phyloP scores from a whole-genome alignment of 1,140 invertebrate genomes.

The Druon quercuslanigerum region DNA sequence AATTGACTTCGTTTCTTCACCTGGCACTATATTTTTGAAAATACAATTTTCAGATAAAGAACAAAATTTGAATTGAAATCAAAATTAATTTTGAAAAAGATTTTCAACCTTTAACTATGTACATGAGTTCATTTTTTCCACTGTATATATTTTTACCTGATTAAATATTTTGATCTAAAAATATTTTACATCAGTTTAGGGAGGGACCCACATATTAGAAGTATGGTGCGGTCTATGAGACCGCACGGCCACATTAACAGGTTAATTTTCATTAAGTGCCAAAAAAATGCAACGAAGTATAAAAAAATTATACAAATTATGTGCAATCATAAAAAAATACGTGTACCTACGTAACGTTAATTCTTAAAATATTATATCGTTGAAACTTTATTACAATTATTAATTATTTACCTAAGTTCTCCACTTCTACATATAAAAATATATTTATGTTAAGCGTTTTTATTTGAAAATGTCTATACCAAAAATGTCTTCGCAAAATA shows the following conservation, averaged over 20 bases:
- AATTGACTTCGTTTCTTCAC: constrained; percentile 42
- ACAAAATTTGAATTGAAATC: background rate
- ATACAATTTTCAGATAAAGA: background rate
- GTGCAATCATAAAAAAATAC: constrained; percentile 19
- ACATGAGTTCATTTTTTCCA: too few species aligned
- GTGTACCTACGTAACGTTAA: background rate
- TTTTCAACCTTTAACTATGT: background rate
- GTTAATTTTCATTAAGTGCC: background rate
- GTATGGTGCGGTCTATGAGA: too few species aligned
- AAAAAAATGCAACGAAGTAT: background rate
- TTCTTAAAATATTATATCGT: background rate
- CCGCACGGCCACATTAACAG: too few species aligned
- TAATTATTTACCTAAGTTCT: constrained; percentile 2
- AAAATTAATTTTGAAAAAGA: background rate
- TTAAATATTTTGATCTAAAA: too few species aligned
- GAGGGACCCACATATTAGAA: too few species aligned
- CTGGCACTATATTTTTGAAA: background rate
- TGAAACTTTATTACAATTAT: constrained; percentile 1
- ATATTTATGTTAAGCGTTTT: background rate
- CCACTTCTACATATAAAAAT: background rate
- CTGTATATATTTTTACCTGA: too few species aligned
- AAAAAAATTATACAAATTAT: constrained; percentile 1
- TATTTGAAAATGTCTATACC: constrained; percentile 2
- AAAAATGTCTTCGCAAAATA: background rate
- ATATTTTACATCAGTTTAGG: background rate